Base-by-base conservation (phyloP, 2,113 vertebrate species). In the Aleadryas rufinucha region DNA sequence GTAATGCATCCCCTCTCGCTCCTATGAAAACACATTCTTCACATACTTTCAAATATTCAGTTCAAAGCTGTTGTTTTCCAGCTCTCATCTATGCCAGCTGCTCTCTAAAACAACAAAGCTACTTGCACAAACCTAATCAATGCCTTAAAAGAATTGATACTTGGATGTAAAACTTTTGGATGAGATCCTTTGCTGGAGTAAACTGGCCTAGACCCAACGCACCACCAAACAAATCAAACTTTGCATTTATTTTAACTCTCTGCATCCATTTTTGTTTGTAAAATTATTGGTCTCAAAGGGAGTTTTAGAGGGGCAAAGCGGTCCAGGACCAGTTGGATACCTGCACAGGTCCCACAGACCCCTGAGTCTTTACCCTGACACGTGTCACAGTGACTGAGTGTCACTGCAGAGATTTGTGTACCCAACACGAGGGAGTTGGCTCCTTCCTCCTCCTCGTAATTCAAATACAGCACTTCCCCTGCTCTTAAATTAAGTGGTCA, bases 31-130 rank as follows among this genome's bases (percentile, higher is more conserved):
- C 75, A 77, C 79, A n/a, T 86, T 70, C 71, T 90, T 93, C 75
- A 39, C 65, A 37, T 66, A 26, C 61, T 89, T 85, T 70, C 66
- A 90, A 57, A 56, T 59, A 17, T 12, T 49, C 69, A 44, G 39
- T 45, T 92, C 74, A 92, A 92, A 94, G 72, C 86, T 94, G 69
- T 52, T 92, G 74, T 50, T 95, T 95, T 87, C 57, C 88, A 94
- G 64, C 88, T 89, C 52, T 78, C 42, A 74, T 78, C 76, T 60
- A 42, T 3, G 41, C 56, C 83, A 87, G 79, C 69, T 86, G 86
- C 56, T 89, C 79, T 92, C 64, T n/a, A 41, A 77, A 92, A 81
- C 49, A 77, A 68, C 68, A 69, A 84, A 95, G 57, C 45, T 65
- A 21, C 61, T 92, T 60, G 27, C 53, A 87, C 49, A 75, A 84